Evolutionary conservation across 2,797 vertebrate genomes (phyloP).

Genomic region (Antrozous pallidus): DNA sequence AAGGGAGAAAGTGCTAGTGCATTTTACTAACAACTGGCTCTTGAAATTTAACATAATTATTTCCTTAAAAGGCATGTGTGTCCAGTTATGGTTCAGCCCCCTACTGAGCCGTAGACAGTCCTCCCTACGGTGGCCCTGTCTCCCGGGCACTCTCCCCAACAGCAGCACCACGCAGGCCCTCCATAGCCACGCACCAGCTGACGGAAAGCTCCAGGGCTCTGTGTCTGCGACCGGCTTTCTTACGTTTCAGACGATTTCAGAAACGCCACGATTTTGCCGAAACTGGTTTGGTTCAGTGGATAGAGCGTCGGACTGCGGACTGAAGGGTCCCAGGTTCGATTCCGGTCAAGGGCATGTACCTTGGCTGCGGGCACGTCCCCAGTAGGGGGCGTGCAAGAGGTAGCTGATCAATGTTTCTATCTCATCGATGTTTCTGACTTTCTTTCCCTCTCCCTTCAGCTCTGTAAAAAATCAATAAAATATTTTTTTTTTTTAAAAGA

Average conservation of each 20-base stretch:
- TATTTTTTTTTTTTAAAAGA: no score
- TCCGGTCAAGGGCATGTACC: no score
- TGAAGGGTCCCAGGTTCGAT: no score
- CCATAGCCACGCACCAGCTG: fast-evolving
- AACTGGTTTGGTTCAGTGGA: no score
- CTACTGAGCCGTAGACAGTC: background rate
- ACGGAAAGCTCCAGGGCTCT: background rate
- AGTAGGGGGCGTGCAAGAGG: no score
- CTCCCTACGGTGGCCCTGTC: background rate
- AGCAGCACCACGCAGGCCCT: background rate
- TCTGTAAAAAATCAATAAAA: no score
- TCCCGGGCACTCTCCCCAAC: background rate
- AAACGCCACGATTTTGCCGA: background rate
- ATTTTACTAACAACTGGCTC: background rate
- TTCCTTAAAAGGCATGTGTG: background rate
- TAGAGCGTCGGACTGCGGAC: no score
- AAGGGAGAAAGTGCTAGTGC: background rate
- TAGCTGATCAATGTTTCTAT: no score
- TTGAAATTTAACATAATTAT: background rate
- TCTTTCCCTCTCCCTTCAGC: no score
- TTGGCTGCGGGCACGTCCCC: no score
- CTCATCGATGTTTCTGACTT: no score
- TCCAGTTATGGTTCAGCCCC: background rate
- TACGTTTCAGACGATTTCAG: background rate
- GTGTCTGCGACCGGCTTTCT: background rate